Evolutionary conservation across 2,113 vertebrate species (phyloP).

Genomic region (Silurus asotus): DNA sequence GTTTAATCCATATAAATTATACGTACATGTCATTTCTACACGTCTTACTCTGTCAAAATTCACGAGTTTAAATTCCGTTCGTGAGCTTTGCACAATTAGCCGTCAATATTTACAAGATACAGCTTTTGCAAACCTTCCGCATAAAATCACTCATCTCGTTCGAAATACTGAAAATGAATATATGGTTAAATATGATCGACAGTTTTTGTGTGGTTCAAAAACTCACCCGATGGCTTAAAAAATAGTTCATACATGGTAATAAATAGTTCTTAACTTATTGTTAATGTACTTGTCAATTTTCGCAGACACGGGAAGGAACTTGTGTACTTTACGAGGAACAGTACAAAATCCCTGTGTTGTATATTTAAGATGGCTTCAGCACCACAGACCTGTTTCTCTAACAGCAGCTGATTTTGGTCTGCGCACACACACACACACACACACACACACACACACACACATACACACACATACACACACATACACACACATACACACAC

Average conservation of each 20-base stretch:
- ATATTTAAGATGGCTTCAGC: background rate
- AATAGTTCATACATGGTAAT: constrained; percentile 38
- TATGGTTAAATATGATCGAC: constrained; percentile 14
- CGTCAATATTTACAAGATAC: background rate
- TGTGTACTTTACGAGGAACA: constrained; percentile 13
- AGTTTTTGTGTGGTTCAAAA: constrained; percentile 3
- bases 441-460: too few species aligned
- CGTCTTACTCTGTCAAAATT: background rate
- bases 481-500: too few species aligned
- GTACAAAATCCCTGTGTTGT: background rate
- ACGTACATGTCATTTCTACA: background rate
- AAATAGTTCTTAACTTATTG: constrained; percentile 43
- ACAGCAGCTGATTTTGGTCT: background rate
- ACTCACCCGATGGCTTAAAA: constrained; percentile 27
- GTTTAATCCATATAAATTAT: constrained; percentile 5
- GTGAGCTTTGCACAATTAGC: background rate
- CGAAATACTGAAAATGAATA: constrained; percentile 7
- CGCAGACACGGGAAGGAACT: background rate
- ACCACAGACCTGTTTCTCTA: background rate
- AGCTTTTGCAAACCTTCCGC: background rate
- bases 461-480: too few species aligned
- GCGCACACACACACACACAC: too few species aligned
- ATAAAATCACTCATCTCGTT: background rate
- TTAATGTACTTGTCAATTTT: constrained; percentile 11
- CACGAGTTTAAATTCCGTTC: background rate